Conservation (phyloP, 2,888 invertebrate species). For the Synanthedon vespiformis region DNA sequence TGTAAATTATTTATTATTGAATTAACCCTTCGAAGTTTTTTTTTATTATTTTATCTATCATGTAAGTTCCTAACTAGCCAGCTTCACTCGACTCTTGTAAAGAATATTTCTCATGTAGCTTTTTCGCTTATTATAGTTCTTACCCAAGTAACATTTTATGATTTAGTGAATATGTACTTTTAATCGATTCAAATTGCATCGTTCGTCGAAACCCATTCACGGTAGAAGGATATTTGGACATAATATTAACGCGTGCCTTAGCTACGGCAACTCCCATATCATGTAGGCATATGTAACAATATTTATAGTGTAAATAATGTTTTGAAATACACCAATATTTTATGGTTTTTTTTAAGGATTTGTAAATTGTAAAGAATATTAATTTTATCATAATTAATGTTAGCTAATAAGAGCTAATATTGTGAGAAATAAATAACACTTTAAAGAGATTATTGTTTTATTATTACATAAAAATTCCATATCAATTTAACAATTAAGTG, state of each 20-base stretch:
- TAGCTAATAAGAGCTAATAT: conserved; percentile 68
- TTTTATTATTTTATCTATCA: conserved; percentile 63
- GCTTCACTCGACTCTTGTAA: conserved; percentile 43
- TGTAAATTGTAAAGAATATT: conserved; percentile 70
- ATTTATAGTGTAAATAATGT: conserved; percentile 62
- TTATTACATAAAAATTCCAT: conserved; percentile 10
- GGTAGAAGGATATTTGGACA: conserved; percentile 31
- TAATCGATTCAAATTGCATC: conserved; percentile 19
- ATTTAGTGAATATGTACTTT: conserved; percentile 29
- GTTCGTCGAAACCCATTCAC: conserved; percentile 26
- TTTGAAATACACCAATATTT: conserved; percentile 68
- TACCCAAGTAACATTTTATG: conserved; percentile 32
- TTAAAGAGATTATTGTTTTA: conserved; percentile 48
- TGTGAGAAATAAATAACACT: conserved; percentile 68
- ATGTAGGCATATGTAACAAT: conserved; percentile 61
- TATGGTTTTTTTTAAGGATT: conserved; percentile 68
- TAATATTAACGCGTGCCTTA: conserved; percentile 61
- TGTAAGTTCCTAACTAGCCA: conserved; percentile 69
- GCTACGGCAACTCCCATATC: conserved; percentile 64
- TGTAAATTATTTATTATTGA: conserved; percentile 59
- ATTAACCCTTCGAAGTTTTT: conserved; percentile 31
- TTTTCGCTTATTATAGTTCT: conserved; percentile 29
- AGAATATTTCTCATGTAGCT: conserved; percentile 36
- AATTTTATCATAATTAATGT: conserved; percentile 70
- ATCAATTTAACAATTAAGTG: too few relatives aligned